These are phyloP conservation scores for Psettodes erumei DNA, from an alignment of 2,113 vertebrate genomes.

Conservation along the genomic window DNA sequence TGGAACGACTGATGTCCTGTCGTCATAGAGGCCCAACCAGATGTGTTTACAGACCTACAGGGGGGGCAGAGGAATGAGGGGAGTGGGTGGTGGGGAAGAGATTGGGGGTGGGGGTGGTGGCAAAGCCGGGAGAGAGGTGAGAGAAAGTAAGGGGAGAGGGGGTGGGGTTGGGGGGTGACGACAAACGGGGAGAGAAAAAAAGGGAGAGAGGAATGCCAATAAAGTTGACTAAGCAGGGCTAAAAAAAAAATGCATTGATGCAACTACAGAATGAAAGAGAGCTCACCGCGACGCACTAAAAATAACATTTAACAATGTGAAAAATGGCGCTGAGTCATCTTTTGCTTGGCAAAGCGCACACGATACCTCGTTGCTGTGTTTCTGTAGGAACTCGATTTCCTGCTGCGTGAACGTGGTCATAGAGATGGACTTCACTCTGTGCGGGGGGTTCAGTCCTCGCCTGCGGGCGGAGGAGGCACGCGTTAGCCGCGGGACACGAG, in stretches of 20 bases:
- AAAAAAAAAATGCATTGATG: conserved; percentile 36
- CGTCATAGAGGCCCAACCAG: conserved; percentile 98
- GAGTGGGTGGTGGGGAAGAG: conserved; percentile 44
- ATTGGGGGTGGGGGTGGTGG: conserved; percentile 57
- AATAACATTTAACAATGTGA: neutral
- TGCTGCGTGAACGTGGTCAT: conserved; percentile 99
- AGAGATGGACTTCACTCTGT: conserved; percentile 99
- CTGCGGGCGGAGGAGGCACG: conserved; percentile 78
- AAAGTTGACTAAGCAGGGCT: conserved; percentile 53
- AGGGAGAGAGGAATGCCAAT: conserved; percentile 64
- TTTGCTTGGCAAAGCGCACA: neutral
- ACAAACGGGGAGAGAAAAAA: too few relatives aligned
- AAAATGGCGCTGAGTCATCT: neutral
- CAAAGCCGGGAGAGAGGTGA: conserved; percentile 52
- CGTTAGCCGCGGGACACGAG: conserved; percentile 55
- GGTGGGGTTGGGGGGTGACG: conserved; percentile 53
- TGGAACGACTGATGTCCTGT: conserved; percentile 96
- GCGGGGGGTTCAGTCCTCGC: conserved; percentile 96
- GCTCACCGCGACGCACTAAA: neutral
- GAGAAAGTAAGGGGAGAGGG: conserved; percentile 50
- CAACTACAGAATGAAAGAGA: conserved; percentile 27
- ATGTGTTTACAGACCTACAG: conserved; percentile 97
- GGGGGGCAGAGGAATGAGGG: conserved; percentile 50
- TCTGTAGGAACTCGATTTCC: conserved; percentile 99
- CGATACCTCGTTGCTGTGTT: conserved; percentile 96